Evolutionary conservation across 2,797 vertebrate genomes (phyloP).

Genomic region (Neostethus bicornis): DNA sequence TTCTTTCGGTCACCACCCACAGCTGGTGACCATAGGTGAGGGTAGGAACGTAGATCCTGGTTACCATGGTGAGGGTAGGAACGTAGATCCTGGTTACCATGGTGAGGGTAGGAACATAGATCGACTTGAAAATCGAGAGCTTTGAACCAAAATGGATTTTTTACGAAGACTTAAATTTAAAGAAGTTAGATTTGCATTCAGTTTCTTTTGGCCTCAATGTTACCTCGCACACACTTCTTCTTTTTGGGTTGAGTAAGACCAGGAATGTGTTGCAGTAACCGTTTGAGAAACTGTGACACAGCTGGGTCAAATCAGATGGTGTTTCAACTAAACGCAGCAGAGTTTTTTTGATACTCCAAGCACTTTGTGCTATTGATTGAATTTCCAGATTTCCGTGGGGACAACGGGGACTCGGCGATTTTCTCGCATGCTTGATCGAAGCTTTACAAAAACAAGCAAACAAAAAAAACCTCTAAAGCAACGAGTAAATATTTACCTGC

Average conservation of each 20-base stretch:
- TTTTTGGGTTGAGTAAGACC: slow-evolving; percentile 3
- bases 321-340: slow-evolving; percentile 32
- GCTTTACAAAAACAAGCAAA: background rate
- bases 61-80: too few relatives aligned
- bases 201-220: too few relatives aligned
- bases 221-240: slow-evolving; percentile 3
- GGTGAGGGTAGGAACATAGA: too few relatives aligned
- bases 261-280: slow-evolving; percentile 1
- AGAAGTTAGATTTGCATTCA: too few relatives aligned
- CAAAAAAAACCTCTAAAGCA: background rate
- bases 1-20: too few relatives aligned
- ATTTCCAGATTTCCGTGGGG: slow-evolving; percentile 40
- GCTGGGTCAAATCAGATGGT: slow-evolving; percentile 18
- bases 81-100: too few relatives aligned
- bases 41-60: too few relatives aligned
- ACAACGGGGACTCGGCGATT: slow-evolving; percentile 60
- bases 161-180: too few relatives aligned
- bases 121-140: too few relatives aligned
- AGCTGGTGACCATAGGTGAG: too few relatives aligned
- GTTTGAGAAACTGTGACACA: slow-evolving; percentile 11
- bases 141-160: too few relatives aligned
- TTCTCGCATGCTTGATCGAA: background rate
- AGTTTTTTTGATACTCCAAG: slow-evolving; percentile 36
- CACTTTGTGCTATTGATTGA: slow-evolving; percentile 55
- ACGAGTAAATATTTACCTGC: slow-evolving; percentile 1